Percentiles rank a stretch among this genome's conserved stretches.
Evolutionary conservation across 2,888 invertebrate species (phyloP).

Genomic region (Drosophila paracracens): DNA sequence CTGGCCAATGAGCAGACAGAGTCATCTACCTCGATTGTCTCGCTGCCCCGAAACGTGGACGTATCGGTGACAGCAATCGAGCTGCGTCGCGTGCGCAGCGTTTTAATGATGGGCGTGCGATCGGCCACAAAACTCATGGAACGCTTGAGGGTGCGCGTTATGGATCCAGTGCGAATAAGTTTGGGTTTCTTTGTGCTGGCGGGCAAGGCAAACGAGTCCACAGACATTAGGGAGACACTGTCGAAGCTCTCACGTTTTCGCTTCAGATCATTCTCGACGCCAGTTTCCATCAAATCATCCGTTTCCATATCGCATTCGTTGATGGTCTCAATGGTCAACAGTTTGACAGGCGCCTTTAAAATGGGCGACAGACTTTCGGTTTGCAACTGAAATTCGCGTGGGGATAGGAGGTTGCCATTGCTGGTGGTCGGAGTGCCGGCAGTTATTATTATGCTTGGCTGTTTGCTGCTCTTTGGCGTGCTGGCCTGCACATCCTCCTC

Average conservation of each 20-base stretch:
- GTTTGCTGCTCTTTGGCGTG: conserved; percentile 60
- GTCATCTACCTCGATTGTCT: conserved; percentile 68
- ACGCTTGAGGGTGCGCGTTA: conserved; percentile 83
- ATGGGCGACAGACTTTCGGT: conserved; percentile 83
- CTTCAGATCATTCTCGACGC: conserved; percentile 83
- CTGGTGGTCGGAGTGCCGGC: conserved; percentile 46
- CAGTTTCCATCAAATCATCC: conserved; percentile 68
- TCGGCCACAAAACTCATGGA: conserved; percentile 85
- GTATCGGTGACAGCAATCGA: conserved; percentile 72
- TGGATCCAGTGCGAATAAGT: conserved; percentile 84
- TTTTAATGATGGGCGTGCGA: conserved; percentile 82
- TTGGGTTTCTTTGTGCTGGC: conserved; percentile 84
- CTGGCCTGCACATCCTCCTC: conserved; percentile 60
- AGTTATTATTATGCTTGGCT: conserved; percentile 22
- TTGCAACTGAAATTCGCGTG: conserved; percentile 69
- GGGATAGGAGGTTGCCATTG: conserved; percentile 15
- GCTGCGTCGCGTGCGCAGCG: conserved; percentile 73
- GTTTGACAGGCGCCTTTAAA: conserved; percentile 50
- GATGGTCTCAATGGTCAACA: conserved; percentile 58
- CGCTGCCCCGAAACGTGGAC: conserved; percentile 52
- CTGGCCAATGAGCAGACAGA: conserved; percentile 83
- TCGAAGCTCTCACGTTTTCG: conserved; percentile 84
- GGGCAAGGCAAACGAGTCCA: conserved; percentile 83
- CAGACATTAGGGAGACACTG: conserved; percentile 83
- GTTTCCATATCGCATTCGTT: conserved; percentile 66